Conservation (phyloP, 2,113 vertebrate species). For the Blennius ocellaris region DNA sequence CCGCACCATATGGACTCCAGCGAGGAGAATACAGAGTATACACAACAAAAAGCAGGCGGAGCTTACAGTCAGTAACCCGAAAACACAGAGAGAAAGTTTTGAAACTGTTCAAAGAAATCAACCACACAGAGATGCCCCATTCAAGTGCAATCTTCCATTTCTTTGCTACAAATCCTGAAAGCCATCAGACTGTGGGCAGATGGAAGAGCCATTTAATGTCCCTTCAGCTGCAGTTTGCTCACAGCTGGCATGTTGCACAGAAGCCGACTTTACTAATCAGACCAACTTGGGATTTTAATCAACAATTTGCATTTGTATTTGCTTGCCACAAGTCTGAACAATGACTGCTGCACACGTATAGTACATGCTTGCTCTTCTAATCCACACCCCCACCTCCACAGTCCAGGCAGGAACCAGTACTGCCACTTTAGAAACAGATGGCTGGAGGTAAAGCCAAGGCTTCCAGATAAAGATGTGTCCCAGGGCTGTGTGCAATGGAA, state of each 20-base stretch:
- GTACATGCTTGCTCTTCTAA: slow-evolving; percentile 3
- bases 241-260: slow-evolving; percentile 29
- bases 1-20: slow-evolving; percentile 70
- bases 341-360: slow-evolving; percentile 33
- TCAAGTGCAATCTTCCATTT: slow-evolving; percentile 61
- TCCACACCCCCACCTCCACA: slow-evolving; percentile 13
- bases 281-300: slow-evolving; percentile 18
- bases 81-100: slow-evolving; percentile 14
- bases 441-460: slow-evolving; percentile 47
- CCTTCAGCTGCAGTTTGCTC: slow-evolving; percentile 36
- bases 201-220: slow-evolving; percentile 50
- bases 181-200: slow-evolving; percentile 67
- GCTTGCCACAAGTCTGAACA: slow-evolving; percentile 30
- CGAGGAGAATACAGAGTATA: slow-evolving; percentile 56
- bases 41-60: slow-evolving; percentile 39
- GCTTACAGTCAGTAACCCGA: slow-evolving; percentile 21
- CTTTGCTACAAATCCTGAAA: slow-evolving; percentile 50
- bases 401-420: not conserved
- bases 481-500: slow-evolving; percentile 51
- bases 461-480: slow-evolving; percentile 78
- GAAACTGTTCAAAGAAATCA: slow-evolving; percentile 13
- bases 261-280: not conserved
- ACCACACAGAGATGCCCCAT: slow-evolving; percentile 42
- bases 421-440: slow-evolving; percentile 67
- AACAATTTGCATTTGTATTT: slow-evolving; percentile 2